Conservation (phyloP, 2,113 vertebrate genomes). For the Rhipidura dahli region DNA sequence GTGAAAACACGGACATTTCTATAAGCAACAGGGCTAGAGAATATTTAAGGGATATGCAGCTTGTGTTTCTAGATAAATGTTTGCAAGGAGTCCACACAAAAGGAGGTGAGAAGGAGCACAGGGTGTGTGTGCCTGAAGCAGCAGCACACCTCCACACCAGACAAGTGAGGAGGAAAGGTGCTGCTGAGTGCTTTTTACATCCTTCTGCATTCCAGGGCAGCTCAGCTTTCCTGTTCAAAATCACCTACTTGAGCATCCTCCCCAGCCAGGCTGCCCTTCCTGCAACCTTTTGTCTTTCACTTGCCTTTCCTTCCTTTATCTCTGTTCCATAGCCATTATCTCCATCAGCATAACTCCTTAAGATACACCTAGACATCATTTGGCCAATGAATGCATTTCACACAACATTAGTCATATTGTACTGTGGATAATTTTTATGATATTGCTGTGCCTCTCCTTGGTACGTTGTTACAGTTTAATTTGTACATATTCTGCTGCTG, state of each 20-base stretch:
- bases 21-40: neutral
- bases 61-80: slow-evolving; percentile 29
- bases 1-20: neutral
- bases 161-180: neutral
- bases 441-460: slow-evolving; percentile 40
- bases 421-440: slow-evolving; percentile 55
- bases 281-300: slow-evolving; percentile 53
- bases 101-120: neutral
- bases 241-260: neutral
- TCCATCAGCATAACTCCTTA: slow-evolving; percentile 58
- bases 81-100: neutral
- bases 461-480: slow-evolving; percentile 49
- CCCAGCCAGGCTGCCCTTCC: slow-evolving; percentile 18
- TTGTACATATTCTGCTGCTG: slow-evolving; percentile 46
- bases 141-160: neutral
- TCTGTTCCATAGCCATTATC: slow-evolving; percentile 47
- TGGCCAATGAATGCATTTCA: slow-evolving; percentile 60
- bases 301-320: slow-evolving; percentile 32
- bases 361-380: slow-evolving; percentile 59
- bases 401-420: slow-evolving; percentile 65
- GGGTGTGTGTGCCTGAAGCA: neutral
- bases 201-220: neutral
- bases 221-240: neutral
- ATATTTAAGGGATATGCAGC: neutral
- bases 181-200: neutral